Evolutionary conservation across 2,113 vertebrate species (phyloP).

Genomic region (Epinephelus moara): DNA sequence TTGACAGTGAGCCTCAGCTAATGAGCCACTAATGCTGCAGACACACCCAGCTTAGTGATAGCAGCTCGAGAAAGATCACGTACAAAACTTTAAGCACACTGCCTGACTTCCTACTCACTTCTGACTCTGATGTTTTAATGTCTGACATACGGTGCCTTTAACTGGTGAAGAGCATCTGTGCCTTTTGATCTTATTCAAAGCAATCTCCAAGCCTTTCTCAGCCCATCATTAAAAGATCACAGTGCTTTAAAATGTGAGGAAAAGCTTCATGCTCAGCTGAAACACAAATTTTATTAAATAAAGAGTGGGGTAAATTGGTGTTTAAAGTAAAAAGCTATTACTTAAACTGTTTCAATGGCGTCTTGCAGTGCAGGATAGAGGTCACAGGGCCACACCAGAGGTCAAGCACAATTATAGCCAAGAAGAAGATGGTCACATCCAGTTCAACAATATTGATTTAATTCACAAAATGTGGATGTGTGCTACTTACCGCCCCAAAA

Average conservation of each 20-base stretch:
- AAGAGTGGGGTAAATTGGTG: background rate
- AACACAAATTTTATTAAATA: background rate
- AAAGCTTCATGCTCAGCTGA: background rate
- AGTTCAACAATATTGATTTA: background rate
- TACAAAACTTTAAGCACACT: background rate
- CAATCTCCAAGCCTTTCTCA: background rate
- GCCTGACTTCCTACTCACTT: background rate
- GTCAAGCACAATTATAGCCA: background rate
- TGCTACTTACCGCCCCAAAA: slow-evolving; percentile 81
- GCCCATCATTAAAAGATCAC: too few species aligned
- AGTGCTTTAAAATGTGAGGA: background rate
- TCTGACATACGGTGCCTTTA: background rate
- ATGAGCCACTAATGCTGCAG: slow-evolving; percentile 55
- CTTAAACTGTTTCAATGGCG: background rate
- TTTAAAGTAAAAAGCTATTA: background rate
- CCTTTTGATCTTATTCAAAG: background rate
- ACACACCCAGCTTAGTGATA: slow-evolving; percentile 55
- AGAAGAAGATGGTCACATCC: background rate
- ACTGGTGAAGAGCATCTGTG: background rate
- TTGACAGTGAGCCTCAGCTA: slow-evolving; percentile 66
- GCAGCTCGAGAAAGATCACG: slow-evolving; percentile 46
- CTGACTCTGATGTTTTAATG: slow-evolving; percentile 7
- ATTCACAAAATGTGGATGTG: background rate
- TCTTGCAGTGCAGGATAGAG: background rate
- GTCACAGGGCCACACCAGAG: background rate